Conservation (phyloP, 2,888 invertebrate genomes). For the Dendrolimus pini region DNA sequence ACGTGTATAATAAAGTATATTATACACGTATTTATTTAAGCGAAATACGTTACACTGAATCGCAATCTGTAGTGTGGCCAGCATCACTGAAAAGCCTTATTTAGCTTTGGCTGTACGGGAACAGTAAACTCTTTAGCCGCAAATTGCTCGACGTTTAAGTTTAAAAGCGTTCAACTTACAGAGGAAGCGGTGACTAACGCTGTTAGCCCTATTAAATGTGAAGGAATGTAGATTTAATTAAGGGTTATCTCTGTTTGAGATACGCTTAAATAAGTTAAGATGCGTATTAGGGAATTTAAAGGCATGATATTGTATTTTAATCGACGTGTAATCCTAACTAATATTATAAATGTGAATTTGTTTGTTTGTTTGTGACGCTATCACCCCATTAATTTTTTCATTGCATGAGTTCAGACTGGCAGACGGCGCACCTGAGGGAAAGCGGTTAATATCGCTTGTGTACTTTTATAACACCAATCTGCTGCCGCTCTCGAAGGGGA, state of each 20-base stretch:
- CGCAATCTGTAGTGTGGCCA: background rate
- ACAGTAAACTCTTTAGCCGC: slow-evolving; percentile 6
- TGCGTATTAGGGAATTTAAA: background rate
- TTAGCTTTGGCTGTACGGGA: background rate
- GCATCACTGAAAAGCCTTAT: background rate
- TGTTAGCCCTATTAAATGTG: background rate
- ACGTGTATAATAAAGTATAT: too few relatives aligned
- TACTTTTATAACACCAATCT: too few relatives aligned
- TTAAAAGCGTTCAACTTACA: slow-evolving; percentile 12
- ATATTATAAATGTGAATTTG: too few relatives aligned
- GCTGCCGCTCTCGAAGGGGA: too few relatives aligned
- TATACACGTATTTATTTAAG: background rate
- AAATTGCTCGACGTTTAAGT: slow-evolving; percentile 9
- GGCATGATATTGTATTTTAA: too few relatives aligned
- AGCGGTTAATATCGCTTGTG: too few relatives aligned
- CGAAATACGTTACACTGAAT: background rate
- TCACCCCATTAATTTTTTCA: too few relatives aligned
- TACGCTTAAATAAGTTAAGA: background rate
- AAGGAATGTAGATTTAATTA: background rate
- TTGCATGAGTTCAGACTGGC: too few relatives aligned
- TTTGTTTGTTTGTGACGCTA: too few relatives aligned
- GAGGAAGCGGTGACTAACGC: slow-evolving; percentile 7
- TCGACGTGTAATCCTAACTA: too few relatives aligned
- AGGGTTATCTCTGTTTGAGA: background rate
- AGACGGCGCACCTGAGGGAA: too few relatives aligned